These are phyloP conservation scores for Sinonovacula constricta DNA, from an alignment of 1,140 invertebrate genomes.

Conservation along the genomic window DNA sequence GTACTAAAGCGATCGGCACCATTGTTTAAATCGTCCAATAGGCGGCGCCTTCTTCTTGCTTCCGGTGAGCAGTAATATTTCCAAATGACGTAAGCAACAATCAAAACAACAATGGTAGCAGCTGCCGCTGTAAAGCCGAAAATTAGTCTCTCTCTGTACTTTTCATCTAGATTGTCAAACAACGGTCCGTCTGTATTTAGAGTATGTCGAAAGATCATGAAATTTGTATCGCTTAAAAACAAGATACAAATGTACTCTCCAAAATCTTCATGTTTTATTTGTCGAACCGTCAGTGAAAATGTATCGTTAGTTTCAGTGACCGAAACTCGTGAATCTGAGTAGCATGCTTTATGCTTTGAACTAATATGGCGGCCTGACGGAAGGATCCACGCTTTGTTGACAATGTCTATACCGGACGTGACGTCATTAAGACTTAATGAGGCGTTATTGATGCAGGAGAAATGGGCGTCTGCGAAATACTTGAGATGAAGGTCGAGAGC, in stretches of 20 bases:
- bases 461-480: conserved; percentile 7
- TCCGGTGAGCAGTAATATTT: conserved; percentile 55
- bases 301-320: not conserved
- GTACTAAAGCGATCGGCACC: conserved; percentile 30
- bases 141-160: conserved; percentile 65
- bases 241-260: conserved; percentile 71
- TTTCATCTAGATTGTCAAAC: conserved; percentile 58
- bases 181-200: conserved; percentile 70
- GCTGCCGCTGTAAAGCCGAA: conserved; percentile 65
- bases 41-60: conserved; percentile 7
- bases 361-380: conserved; percentile 6
- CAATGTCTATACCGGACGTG: not conserved
- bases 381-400: conserved; percentile 7
- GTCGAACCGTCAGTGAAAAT: conserved; percentile 46
- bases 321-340: not conserved
- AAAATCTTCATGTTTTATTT: conserved; percentile 64
- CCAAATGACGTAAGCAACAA: conserved; percentile 59
- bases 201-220: conserved; percentile 53
- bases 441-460: not conserved
- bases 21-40: conserved; percentile 30
- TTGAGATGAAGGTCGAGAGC: conserved; percentile 9
- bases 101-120: conserved; percentile 53
- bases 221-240: conserved; percentile 12
- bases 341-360: not conserved
- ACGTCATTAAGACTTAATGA: not conserved